Base-by-base conservation (phyloP, 2,888 invertebrate genomes). In the Archips crataeganus region DNA sequence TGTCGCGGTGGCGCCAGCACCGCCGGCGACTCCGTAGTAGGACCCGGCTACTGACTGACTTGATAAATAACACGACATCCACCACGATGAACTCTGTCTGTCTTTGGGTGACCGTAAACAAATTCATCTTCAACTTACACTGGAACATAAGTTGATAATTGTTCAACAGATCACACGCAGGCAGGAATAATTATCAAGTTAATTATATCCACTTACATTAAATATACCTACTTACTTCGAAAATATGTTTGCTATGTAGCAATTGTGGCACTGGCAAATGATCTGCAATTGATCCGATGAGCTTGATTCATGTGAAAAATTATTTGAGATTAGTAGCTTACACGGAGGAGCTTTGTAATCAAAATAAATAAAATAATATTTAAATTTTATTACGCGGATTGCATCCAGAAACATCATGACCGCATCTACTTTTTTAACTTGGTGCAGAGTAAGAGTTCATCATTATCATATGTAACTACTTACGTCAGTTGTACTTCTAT, bases 51-150 rank as follows among this genome's bases (percentile, higher is more conserved):
- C 82, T 87, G 88, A 88, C 84, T 87, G 90, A 89, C 87, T 80
- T 86, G 89, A 90, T 91, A 90, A 87, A 90, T 85, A 84, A 84
- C 23, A 84, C 87, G 90, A 88, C 90, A 88, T 89, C 84, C 85
- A 83, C 80, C 83, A 79, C 84, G 68, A 81, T 71, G 67, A 77
- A 82, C 81, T 82, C 78, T 83, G 87, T 88, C 89, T 88, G 86
- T 85, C 84, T 83, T 83, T 85, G 84, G 86, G 85, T 86, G 87
- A 86, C 85, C 85, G 84, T 79, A 78, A 82, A 84, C 83, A 83
- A 84, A 85, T 81, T 80, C 39, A 69, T 60, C 63, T 61, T 63
- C 64, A 64, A 73, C 63, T 69, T 62, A 61, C 39, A 62, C 60
- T 61, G 61, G 36, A 67, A 72, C 42, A 73, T 69, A 69, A 73